phyloP scores from a whole-genome alignment of 2,113 vertebrate genomes.

The Perca fluviatilis region DNA sequence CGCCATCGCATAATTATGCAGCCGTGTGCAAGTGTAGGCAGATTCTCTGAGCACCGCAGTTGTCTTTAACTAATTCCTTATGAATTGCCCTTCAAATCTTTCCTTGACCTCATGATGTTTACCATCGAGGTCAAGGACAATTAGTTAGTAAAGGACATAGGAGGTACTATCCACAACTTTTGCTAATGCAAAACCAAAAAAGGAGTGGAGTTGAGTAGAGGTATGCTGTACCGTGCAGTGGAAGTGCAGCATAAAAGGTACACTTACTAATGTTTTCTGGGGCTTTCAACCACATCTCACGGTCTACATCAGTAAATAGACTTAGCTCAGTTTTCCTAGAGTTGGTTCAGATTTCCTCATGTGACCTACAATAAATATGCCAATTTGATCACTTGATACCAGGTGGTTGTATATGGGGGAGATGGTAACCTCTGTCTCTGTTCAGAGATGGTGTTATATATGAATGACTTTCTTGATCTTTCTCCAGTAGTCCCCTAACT shows the following conservation, averaged over 20 bases:
- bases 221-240: too few relatives aligned
- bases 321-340: neutral
- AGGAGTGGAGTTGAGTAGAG: too few relatives aligned
- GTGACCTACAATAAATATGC: neutral
- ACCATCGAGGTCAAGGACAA: too few relatives aligned
- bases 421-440: neutral
- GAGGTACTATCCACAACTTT: too few relatives aligned
- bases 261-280: neutral
- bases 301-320: neutral
- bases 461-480: neutral
- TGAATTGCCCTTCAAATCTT: too few relatives aligned
- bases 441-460: neutral
- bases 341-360: neutral
- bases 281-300: neutral
- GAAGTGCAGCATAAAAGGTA: neutral
- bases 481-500: neutral
- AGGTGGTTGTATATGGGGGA: neutral
- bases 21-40: too few relatives aligned
- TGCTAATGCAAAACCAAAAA: too few relatives aligned
- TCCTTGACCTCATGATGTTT: too few relatives aligned
- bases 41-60: too few relatives aligned
- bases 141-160: too few relatives aligned
- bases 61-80: too few relatives aligned
- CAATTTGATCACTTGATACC: neutral
- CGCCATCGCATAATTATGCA: too few relatives aligned